Evolutionary conservation across 2,797 vertebrate genomes (phyloP), one percentile per base, ranked within the genome.

Genomic region (Pangasius sanitwongsei): DNA sequence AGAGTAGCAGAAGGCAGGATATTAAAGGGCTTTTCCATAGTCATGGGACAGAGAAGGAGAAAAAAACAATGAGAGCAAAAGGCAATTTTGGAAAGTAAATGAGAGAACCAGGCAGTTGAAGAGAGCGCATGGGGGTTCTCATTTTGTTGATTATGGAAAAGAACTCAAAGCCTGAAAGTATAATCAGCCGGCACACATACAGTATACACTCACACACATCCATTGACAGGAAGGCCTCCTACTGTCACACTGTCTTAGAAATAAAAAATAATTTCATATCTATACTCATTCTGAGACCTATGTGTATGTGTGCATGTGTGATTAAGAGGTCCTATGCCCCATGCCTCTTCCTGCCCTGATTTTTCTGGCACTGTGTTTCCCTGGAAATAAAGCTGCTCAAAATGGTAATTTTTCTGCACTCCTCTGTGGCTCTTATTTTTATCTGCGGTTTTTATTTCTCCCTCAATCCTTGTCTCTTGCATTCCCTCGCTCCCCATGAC

Each of bases 341-440:
- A 67, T 88, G 88, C 65, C 72, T 9, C 72, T 82, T 77, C 88
- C 87, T 89, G 78, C 89, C 89, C 89, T 87, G 69, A 65, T 25
- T 86, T 83, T 83, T 75, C 20, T n/a, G 87, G 70, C 55, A 55
- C 87, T 92, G 90, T 93, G 88, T 93, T 92, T 74, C 89, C 48
- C 92, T 87, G 91, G 85, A 89, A 91, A 87, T 89, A 91, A 93
- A 28, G 31, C 89, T 44, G 57, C 83, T 90, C 85, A 78, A 93
- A 81, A 92, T 90, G 89, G 91, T 93, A 93, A 94, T 93, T 86
- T 72, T 61, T 72, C 63, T 92, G 84, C 67, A 69, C 91, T 93
- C 59, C 92, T 91, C 85, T 72, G 87, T 86, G 87, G 78, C 16
- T 90, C 78, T 92, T 92, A 90, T 92, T 77, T 91, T 87, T 90